Base-by-base conservation (phyloP, 2,888 invertebrate species). In the Brenthis daphne region DNA sequence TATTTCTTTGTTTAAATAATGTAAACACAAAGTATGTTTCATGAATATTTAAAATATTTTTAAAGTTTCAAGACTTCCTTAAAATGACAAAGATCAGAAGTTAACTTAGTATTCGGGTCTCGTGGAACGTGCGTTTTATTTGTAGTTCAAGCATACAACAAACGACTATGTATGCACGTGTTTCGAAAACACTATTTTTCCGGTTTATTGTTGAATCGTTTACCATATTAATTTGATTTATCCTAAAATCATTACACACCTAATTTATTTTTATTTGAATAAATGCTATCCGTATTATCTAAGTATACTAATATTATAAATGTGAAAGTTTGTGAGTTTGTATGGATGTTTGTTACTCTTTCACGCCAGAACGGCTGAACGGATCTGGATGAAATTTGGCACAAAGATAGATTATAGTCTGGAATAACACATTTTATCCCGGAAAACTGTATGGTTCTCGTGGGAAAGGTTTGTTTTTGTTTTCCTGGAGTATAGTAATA, bases 171-270 rank as follows among this genome's bases (percentile, higher is more conserved):
- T 70, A 75, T 78, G 79, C 80, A 87, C 88, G 89, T 89, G 90
- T 79, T 78, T 80, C 85, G 86, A 89, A 90, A 90, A 86, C 87
- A 83, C 85, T 88, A 89, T 87, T 89, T 88, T 89, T 90, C 90
- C 90, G 90, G 89, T 89, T 89, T 85, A 79, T 79, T 79, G 12
- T 64, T 55, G 37, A 65, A 53, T 54, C 43, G 24, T 55, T 64
- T 37, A 51, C 57, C 60, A 50, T 60, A 60, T 60, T 60, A 29
- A 50, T 60, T 60, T 50, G 50, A n/a, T 50, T 50, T n/a, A 50
- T 50, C 16, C 8, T 43, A 60, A 50, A 14, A n/a, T 11, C 24
- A 48, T 29, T 24, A 24, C 24, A 20, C 20, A 20, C 20, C 20
- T 20, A 58, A 48, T 4, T 24, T 29, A 1, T 2, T 12, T 48